Evolutionary conservation across 2,888 invertebrate genomes (phyloP), one percentile per base, ranked within the genome.

Genomic region (Ditylenchus weischeri): DNA sequence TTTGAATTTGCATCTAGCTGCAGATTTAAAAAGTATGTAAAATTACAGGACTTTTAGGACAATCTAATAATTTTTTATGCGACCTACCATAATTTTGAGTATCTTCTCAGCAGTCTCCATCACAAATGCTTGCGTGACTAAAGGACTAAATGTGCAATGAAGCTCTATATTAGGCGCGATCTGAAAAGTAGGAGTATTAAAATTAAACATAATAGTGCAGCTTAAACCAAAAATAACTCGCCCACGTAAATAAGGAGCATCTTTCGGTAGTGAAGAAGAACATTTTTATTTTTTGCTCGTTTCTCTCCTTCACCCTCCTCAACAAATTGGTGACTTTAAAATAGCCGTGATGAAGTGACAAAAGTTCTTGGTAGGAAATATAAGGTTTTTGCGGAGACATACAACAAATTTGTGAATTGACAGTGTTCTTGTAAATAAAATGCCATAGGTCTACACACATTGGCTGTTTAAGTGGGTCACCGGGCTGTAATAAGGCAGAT

Each of bases 61-160:
- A 29, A 29, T 29, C 29, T 29, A 29, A 29, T 29, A 29, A 29
- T 4, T 29, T 29, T 29, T 29, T 29, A 29, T 4, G 15, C n/a
- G 21, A 15, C 54, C 8, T 18, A 21, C 29, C 29, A 54, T 15
- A 54, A 54, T 54, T 18, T 54, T 54, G 11, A 80, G 71, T 38
- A 80, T 68, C 51, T 72, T 72, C 19, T 80, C 78, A 43, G 79
- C 74, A 11, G 75, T 65, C 50, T 69, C 72, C 58, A 77, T 72
- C 23, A 76, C 78, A 13, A 67, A 62, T 23, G 71, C 65, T 15
- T 78, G 71, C 15, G 77, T 72, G 54, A 78, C 78, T 59, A 81
- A 72, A 10, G 81, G 81, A 35, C 73, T 74, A 67, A 81, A 79
- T 29, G 78, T 72, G 68, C 80, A 81, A 59, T 79, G 71, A 19